These are phyloP conservation scores for Galerucella calmariensis DNA, from an alignment of 2,888 invertebrate genomes.

Conservation along the genomic window DNA sequence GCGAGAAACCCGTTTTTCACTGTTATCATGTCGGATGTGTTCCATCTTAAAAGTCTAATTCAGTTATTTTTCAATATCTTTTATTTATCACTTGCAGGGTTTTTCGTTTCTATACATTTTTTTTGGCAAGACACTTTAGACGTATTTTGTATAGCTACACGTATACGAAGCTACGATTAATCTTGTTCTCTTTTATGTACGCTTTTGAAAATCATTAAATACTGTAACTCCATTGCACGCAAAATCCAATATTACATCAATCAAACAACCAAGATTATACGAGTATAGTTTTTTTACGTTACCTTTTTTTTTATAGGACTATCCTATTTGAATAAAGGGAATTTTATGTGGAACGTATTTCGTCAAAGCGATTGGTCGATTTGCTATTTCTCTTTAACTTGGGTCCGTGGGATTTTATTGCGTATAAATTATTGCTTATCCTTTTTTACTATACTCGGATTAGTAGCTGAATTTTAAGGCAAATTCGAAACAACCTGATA, in stretches of 20 bases:
- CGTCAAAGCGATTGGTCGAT: constrained; percentile 30
- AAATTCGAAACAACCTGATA: constrained; percentile 21
- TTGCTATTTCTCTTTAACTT: constrained; percentile 27
- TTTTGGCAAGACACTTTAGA: no score
- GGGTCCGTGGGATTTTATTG: constrained; percentile 25
- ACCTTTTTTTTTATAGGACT: constrained; percentile 18
- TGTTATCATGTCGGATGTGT: no score
- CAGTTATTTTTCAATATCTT: no score
- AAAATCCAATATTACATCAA: constrained; percentile 12
- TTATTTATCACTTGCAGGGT: no score
- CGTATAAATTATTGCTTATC: constrained; percentile 33
- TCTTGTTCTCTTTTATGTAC: neutral
- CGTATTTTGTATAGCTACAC: no score
- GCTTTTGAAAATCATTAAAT: neutral
- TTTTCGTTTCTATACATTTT: no score
- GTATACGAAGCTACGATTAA: no score
- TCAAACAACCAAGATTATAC: constrained; percentile 11
- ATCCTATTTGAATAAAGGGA: constrained; percentile 30
- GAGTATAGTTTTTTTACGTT: constrained; percentile 15
- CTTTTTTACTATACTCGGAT: constrained; percentile 30
- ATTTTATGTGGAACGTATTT: constrained; percentile 31
- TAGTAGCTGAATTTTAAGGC: constrained; percentile 29
- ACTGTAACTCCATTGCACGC: neutral
- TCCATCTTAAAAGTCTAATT: no score
- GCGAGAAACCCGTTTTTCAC: no score